phyloP scores from a whole-genome alignment of 2,113 vertebrate genomes.

The Psammodynastes pulverulentus region DNA sequence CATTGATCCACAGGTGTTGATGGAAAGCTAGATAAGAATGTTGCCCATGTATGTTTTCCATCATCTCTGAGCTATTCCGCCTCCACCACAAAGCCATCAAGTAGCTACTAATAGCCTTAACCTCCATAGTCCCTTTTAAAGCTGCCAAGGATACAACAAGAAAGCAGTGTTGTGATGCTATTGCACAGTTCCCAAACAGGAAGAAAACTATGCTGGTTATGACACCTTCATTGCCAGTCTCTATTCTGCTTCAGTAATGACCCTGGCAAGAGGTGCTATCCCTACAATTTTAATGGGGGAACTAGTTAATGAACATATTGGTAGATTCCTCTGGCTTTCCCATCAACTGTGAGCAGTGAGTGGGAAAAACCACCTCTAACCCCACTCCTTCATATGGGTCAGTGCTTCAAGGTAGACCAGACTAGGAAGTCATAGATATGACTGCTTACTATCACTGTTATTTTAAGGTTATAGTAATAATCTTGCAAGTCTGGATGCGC shows the following conservation, averaged over 20 bases:
- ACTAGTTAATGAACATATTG: background rate
- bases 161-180: background rate
- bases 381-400: background rate
- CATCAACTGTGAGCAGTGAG: background rate
- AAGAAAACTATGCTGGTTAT: background rate
- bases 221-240: too few relatives aligned
- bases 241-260: background rate
- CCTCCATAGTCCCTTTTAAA: background rate
- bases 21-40: background rate
- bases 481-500: background rate
- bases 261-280: background rate
- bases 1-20: background rate
- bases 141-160: background rate
- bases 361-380: background rate
- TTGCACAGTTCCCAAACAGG: background rate
- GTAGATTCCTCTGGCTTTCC: background rate
- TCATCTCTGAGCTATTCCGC: background rate
- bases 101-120: background rate
- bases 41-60: background rate
- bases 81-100: background rate
- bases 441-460: background rate
- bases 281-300: background rate
- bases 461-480: background rate
- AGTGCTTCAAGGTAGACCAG: background rate
- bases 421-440: background rate